These are phyloP conservation scores for Uloborus diversus DNA, from an alignment of 1,140 invertebrate genomes.

Conservation along the genomic window DNA sequence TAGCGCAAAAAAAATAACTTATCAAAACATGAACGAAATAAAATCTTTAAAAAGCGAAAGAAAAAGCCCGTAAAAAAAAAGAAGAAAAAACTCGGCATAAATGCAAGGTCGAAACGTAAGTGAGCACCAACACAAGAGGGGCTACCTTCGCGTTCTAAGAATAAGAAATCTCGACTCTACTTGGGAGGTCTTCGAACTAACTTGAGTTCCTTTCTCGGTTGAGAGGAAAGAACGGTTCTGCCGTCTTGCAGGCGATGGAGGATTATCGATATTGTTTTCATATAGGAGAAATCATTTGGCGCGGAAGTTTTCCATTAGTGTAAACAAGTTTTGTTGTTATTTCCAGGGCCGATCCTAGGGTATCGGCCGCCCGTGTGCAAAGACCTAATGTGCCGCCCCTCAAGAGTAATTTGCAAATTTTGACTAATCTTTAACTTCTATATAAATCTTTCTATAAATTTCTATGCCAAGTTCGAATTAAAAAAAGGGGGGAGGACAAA, in stretches of 20 bases:
- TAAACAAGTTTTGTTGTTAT: background rate
- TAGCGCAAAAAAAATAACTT: too few relatives aligned
- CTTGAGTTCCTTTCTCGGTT: background rate
- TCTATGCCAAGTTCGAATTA: too few relatives aligned
- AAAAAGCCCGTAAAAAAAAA: background rate
- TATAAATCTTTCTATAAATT: too few relatives aligned
- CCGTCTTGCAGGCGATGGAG: too few relatives aligned
- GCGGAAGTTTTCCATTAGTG: background rate
- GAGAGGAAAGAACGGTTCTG: too few relatives aligned
- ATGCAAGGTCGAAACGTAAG: background rate
- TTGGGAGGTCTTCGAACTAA: conserved; percentile 2
- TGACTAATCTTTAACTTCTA: too few relatives aligned
- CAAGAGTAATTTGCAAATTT: too few relatives aligned
- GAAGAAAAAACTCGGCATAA: background rate
- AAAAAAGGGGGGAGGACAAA: too few relatives aligned
- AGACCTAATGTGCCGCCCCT: too few relatives aligned
- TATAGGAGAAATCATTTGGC: background rate
- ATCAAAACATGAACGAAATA: too few relatives aligned
- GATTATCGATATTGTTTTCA: background rate
- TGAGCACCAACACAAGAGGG: background rate
- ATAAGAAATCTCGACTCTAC: background rate
- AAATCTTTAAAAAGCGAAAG: background rate
- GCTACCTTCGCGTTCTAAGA: conserved; percentile 1
- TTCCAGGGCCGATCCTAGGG: too few relatives aligned
- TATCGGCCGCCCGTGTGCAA: too few relatives aligned